Base-by-base conservation (phyloP, 2,113 vertebrate genomes). In the Astatotilapia flaviijosephi region DNA sequence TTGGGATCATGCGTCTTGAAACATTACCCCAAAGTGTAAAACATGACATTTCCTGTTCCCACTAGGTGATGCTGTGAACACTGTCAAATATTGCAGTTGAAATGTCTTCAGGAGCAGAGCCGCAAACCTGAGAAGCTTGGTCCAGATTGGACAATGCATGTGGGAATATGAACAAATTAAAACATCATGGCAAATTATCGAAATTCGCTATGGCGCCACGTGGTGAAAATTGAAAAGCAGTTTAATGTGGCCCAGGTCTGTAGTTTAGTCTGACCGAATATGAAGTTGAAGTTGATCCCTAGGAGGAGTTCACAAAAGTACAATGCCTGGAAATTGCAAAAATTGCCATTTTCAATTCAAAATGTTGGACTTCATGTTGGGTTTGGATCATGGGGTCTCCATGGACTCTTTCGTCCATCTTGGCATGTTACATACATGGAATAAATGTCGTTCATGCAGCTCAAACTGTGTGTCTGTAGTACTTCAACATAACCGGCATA, bases 141-240 rank as follows among this genome's bases (percentile, higher is more conserved):
- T 65, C 4, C 19, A 65, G 33, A 21, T 21, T 65, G 3, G 19
- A 65, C 60, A 65, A 65, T 21, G 0, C 5, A 21, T 37, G 2
- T 37, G 33, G 19, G 19, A 65, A 65, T 65, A 21, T 7, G 10
- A 65, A 65, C 33, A 65, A 37, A 65, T 65, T 12, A 65, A 7
- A 65, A 65, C 37, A 65, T 65, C 33, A 13, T 65, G 0, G 33
- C 3, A 0, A 65, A 65, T 37, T n/a, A 37, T 37, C 1, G 0
- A 65, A 37, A 65, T 65, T 37, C 0, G 6, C 60, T 12, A 35
- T 13, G 17, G 19, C 0, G 3, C 19, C 10, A 65, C 1, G 33
- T 13, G 33, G 6, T 0, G 2, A 65, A 65, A 65, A 65, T 5
- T 37, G 3, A 37, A 5, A 65, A n/a, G 6, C 60, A 65, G 33